phyloP scores from a whole-genome alignment of 2,797 vertebrate species.

The Sarcophilus harrisii region DNA sequence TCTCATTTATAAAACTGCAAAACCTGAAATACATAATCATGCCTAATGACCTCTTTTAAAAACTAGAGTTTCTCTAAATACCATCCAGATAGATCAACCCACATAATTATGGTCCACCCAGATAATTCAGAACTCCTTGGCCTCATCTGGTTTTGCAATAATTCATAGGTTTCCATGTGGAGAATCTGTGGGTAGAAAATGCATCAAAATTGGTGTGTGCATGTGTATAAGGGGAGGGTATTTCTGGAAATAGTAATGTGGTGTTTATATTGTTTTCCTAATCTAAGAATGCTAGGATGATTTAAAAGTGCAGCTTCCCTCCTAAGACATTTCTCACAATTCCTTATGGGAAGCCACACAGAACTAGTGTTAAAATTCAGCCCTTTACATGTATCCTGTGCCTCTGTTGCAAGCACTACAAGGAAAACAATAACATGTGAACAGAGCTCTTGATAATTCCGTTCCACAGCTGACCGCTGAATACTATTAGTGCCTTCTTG shows the following conservation, averaged over 20 bases:
- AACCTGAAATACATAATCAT: not conserved
- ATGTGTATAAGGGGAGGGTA: not conserved
- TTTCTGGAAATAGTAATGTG: not conserved
- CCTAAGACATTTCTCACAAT: not conserved
- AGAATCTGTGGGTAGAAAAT: not conserved
- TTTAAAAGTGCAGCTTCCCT: not conserved
- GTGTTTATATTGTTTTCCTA: not conserved
- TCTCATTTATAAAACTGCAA: not conserved
- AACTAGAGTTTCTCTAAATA: not conserved
- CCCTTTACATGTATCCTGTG: not conserved
- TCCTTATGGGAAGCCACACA: not conserved
- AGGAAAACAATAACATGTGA: not conserved
- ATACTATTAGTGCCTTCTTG: not conserved
- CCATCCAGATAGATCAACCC: not conserved
- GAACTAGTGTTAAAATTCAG: not conserved
- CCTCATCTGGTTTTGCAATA: not conserved
- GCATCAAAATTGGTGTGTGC: not conserved
- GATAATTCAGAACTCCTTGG: not conserved
- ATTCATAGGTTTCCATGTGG: not conserved
- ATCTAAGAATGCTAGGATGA: not conserved
- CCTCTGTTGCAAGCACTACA: not conserved
- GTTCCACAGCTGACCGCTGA: not conserved
- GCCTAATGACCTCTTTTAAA: not conserved
- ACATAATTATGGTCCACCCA: not conserved
- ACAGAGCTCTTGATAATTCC: not conserved